Evolutionary conservation across 2,797 vertebrate species (phyloP), one percentile per base, ranked within the genome.

Genomic region (Brachymystax lenok): DNA sequence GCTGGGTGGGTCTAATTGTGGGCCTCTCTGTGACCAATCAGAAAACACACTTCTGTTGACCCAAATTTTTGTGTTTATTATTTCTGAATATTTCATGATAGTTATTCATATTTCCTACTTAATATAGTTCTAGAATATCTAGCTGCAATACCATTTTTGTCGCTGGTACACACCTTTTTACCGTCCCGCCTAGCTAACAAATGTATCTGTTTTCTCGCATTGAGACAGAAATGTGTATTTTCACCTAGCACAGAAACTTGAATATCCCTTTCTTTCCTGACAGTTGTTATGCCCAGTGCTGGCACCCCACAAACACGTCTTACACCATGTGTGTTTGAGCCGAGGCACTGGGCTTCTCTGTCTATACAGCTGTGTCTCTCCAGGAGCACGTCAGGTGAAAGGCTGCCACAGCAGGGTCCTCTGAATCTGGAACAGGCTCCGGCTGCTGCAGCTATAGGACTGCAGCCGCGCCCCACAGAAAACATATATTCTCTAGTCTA

Each of bases 301-400:
- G 70, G 52, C 24, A 33, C 59, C 73, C 35, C 61, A 30, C 8
- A 14, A 56, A 40, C 33, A 12, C 33, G 59, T 27, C 56, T 64
- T 28, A 64, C 24, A 8, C 40, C 56, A 19, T 63, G 33, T 28
- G 63, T 71, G 21, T 35, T 17, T 17, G n/a, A 74, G 59, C 35
- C 14, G 21, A 33, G 21, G 59, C 35, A 4, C 61, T 28, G 21
- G 61, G n/a, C 13, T 14, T 56, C 16, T 0, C 4, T 33, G 12
- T 51, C 24, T 56, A 12, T 33, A 64, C 82, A 87, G 87, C 87
- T 88, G 87, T 56, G 61, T 74, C 59, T 82, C 52, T 75, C 79
- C 73, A 81, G 81, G 79, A 83, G 76, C 76, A 74, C 69, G 54
- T 83, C 80, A 83, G 81, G 86, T 86, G 78, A 46, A 83, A 83